phyloP scores from a whole-genome alignment of 35 echinoderm and acorn worm species.

The Heliocidaris tuberculata region DNA sequence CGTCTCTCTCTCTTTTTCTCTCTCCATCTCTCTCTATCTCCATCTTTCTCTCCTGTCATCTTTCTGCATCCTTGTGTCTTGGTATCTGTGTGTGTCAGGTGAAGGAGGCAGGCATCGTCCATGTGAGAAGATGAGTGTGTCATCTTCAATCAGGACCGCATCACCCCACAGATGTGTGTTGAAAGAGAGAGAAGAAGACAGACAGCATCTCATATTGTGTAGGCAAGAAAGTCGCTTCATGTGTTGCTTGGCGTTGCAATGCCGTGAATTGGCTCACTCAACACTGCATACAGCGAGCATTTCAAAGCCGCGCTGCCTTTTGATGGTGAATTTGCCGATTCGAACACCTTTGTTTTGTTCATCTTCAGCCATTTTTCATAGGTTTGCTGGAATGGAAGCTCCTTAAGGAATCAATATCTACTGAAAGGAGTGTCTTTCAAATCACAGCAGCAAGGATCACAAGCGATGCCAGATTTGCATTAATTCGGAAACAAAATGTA shows the following conservation, averaged over 20 bases:
- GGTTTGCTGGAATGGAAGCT: not conserved
- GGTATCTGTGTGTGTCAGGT: not conserved
- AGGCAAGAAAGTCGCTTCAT: not conserved
- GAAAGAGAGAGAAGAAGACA: not conserved
- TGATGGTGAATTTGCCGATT: not conserved
- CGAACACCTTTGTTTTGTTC: not conserved
- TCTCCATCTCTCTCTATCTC: not conserved
- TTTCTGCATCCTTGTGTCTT: not conserved
- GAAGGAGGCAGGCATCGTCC: not conserved
- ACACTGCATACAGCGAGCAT: not conserved
- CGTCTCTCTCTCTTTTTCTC: not conserved
- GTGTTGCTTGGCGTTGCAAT: conserved; percentile 9
- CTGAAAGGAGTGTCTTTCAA: not conserved
- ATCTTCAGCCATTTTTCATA: not conserved
- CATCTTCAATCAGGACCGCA: not conserved
- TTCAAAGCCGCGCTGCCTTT: not conserved
- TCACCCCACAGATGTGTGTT: conserved; percentile 1
- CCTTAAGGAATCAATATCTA: not conserved
- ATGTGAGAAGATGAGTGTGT: not conserved
- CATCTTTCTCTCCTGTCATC: not conserved
- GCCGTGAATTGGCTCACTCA: not conserved
- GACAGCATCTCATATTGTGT: not conserved
- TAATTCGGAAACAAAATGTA: not conserved
- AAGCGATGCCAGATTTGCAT: not conserved
- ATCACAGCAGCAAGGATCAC: not conserved